These are phyloP conservation scores for Clarias gariepinus DNA, from an alignment of 2,113 vertebrate genomes.

Conservation along the genomic window DNA sequence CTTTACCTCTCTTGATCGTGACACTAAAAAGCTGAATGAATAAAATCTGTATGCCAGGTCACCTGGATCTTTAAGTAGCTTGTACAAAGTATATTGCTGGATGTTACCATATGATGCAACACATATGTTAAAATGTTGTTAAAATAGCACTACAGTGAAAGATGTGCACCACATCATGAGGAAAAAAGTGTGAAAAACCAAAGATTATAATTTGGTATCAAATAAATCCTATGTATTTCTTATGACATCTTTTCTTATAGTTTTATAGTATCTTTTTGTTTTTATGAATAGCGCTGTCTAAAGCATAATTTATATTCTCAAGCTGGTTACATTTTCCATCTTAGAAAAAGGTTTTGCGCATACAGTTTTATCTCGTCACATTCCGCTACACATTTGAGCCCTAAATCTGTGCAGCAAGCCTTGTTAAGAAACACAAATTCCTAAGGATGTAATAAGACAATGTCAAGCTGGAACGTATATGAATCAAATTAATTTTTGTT, in stretches of 20 bases:
- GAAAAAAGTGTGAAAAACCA: not conserved
- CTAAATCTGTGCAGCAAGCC: not conserved
- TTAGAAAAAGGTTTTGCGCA: not conserved
- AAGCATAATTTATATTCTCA: not conserved
- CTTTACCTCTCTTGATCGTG: not conserved
- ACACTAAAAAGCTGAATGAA: slow-evolving; percentile 4
- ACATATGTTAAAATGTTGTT: not conserved
- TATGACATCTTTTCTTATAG: not conserved
- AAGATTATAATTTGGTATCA: slow-evolving; percentile 2
- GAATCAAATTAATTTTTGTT: not conserved
- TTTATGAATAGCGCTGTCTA: not conserved
- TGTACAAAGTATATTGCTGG: not conserved
- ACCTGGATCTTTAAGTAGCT: not conserved
- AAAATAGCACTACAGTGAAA: not conserved
- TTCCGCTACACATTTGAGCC: not conserved
- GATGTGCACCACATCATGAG: not conserved
- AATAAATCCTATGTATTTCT: not conserved
- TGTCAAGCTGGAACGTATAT: not conserved
- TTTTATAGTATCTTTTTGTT: not conserved
- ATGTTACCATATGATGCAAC: not conserved
- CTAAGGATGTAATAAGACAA: not conserved
- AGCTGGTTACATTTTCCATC: not conserved
- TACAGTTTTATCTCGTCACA: not conserved
- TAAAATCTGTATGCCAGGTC: not conserved
- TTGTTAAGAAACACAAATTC: not conserved